Base-by-base conservation (phyloP, 2,113 vertebrate genomes). In the Athene cunicularia region DNA sequence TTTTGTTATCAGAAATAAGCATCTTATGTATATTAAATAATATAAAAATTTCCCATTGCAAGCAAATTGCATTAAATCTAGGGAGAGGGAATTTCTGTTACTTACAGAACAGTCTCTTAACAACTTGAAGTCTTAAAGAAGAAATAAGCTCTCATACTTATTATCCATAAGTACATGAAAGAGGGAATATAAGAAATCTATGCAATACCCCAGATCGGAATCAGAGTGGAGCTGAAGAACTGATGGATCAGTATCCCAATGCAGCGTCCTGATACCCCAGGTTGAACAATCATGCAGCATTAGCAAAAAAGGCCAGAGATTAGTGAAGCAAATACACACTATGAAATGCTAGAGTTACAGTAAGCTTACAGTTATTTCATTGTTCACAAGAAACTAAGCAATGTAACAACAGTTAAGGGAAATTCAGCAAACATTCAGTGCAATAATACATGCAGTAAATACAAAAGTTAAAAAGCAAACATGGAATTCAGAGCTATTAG, bases 161-260 rank as follows among this genome's bases (percentile, higher is more conserved):
- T 96, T 94, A 95, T 77, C 88, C 92, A 96, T 93, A 96, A 95
- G 97, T 96, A 98, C 92, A 97, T 89, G 98, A 97, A 98, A 98
- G 98, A 99, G 94, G 96, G 98, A 98, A 99, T 98, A 98, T 98
- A 99, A 99, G 98, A 99, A 99, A 98, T 98, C 98, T 98, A 98
- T 99, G 98, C 98, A 99, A 98, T 99, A 99, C 99, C 99, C 99
- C 99, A 99, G 98, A 98, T 99, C 99, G 98, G 99, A 99, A 98
- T 99, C 99, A 99, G 99, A 99, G 98, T 99, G 99, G 98, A 99
- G 99, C 98, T 99, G 99, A 98, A 99, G 99, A 98, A 99, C 99
- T 98, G 99, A 99, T 95, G 99, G 99, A 98, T 99, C 99, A 99
- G 99, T 99, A 99, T 99, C 99, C 99, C 99, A 99, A 97, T 99